Evolutionary conservation across 2,113 vertebrate genomes (phyloP), one percentile per base, ranked within the genome.

Genomic region (Gnathonemus longibarbis): DNA sequence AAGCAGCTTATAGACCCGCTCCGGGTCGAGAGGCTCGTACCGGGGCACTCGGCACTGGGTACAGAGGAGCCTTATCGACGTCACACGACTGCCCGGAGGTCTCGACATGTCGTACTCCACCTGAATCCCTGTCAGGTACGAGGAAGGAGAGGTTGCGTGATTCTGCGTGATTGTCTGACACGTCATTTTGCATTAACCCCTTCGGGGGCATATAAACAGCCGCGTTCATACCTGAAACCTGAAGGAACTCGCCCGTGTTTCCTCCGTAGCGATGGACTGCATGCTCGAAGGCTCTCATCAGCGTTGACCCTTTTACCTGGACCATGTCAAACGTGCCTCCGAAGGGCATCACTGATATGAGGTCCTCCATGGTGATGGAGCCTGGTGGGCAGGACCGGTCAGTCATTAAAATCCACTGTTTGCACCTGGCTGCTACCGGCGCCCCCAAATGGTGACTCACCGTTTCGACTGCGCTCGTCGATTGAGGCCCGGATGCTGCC

Each of bases 301-400:
- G 93, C 0, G 96, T 97, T 74, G 97, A 97, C 24, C 98, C 98
- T 39, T 95, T 97, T 62, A 99, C 42, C 19, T 94, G 92, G 11
- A 98, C 95, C 92, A 97, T 89, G 94, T 99, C 98, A 56, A 96
- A 97, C 19, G 98, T 99, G 70, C 96, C 96, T 90, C 97, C 98
- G 46, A 99, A 99, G 0, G 98, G 98, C 89, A 99, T 2, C 70
- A 99, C 98, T 0, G 97, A 77, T 53, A 97, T 92, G 91, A 99
- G 91, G 87, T 97, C 97, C 94, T 98, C 98, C 96, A 97, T 90
- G 2, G 97, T 98, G 91, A 99, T 98, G 1, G 93, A 96, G 49
- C 98, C 98, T 99, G 21, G 21, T 35, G 21, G 10, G 35, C 53
- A 24, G 31, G 13, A 46, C 39, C 62, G 11, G 24, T 24, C 39